Evolutionary conservation across 1,140 invertebrate species (phyloP), one percentile per base, ranked within the genome.

Genomic region (Contarinia nasturtii): DNA sequence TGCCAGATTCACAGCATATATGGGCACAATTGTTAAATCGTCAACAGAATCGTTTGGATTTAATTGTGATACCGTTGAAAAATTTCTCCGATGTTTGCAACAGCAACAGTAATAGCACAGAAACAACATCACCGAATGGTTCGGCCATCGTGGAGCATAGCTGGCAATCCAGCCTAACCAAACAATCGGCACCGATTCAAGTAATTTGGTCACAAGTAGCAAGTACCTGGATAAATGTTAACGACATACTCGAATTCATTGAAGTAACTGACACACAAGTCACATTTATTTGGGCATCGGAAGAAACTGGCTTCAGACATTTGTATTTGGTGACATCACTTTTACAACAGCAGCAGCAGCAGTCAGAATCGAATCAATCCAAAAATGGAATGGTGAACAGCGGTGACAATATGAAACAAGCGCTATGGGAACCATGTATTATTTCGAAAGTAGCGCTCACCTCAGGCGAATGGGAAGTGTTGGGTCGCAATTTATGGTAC

Each of bases 301-400:
- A 96, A 65, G 84, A 90, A 59, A 81, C 81, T 1, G 89, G 91
- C n/a, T 92, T 76, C 58, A 69, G 89, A 41, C 93, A 96, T 66
- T 69, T 97, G 20, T 94, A 94, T 65, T 67, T 86, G 17, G 69
- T 91, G 18, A 62, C 61, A 14, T 60, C 61, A 33, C 27, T 27
- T 3, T 27, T 27, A 10, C 27, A 27, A 27, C 27, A 27, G 27
- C 27, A 27, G n/a, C n/a, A n/a, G n/a, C n/a, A n/a, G n/a, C n/a
- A n/a, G n/a, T n/a, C n/a, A n/a, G n/a, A 27, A 27, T 10, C 27
- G 36, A n/a, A 10, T 10, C 27, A 27, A 27, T 27, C 4, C 27
- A 27, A 3, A 27, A 27, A 27, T 10, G 27, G 27, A 3, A 27
- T 10, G 10, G 4, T 27, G 4, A 27, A 27, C 27, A 27, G 10